Evolutionary conservation across 64 coral and sea anemone genomes (phyloP), one percentile per base, ranked within the genome.

Genomic region (Stichodactyla helianthus): DNA sequence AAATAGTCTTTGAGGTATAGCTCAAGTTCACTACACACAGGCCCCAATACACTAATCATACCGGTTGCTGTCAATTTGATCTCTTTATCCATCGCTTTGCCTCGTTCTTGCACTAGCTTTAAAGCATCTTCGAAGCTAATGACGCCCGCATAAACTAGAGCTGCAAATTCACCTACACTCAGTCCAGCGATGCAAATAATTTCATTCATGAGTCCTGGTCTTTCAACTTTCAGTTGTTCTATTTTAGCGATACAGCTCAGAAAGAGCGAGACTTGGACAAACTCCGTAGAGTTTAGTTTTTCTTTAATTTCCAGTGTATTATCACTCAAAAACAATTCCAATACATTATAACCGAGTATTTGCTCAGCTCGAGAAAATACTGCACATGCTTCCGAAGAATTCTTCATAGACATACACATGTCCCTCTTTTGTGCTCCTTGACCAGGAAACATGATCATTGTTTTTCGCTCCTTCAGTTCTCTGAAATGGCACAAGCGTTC

Each of bases 391-490:
- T 70, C 65, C 23, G 65, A n/a, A 25, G 65, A 70, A 26, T 70
- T 25, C 65, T 70, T 70, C 65, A 70, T 70, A 18, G 65, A 70
- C 19, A 70, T 28, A 70, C 65, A 70, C 65, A 70, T 70, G 65
- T 26, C 65, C 10, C 22, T 70, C 22, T 70, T 70, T 22, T 70
- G 65, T 5, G 65, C 19, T 28, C 65, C 65, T 26, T 70, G 65
- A 70, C 65, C 65, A 70, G 65, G 65, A 23, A 70, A 70, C 65
- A 70, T 70, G 65, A 70, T 70, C 65, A 70, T 70, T 23, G 65
- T 70, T 70, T 20, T 22, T 70, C 20, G 19, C 19, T 25, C 65
- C 65, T 70, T 70, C 65, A 23, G 7, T 26, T 70, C n/a, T 7
- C 10, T 22, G n/a, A 8, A 19, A 25, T 22, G n/a, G 20, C 23